A percentile compares a stretch with the other conserved stretches of the same genome.
These are phyloP conservation scores for Notothenia coriiceps DNA, from an alignment of 2,113 vertebrate species.

Conservation along the genomic window DNA sequence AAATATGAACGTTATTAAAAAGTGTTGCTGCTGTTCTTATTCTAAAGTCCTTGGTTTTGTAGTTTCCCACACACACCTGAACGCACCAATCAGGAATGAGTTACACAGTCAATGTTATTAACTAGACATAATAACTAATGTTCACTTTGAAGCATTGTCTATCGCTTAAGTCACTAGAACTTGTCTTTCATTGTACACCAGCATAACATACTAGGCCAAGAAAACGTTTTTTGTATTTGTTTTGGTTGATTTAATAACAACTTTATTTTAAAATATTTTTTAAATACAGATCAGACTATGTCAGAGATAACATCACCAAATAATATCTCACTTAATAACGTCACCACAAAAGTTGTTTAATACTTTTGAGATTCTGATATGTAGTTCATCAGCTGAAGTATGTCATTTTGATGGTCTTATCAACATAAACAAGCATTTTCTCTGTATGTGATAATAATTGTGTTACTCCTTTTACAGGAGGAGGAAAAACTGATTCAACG, in stretches of 20 bases:
- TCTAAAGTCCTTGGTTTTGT: background rate
- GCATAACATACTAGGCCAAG: background rate
- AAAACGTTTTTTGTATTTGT: background rate
- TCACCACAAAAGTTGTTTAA: too few species aligned
- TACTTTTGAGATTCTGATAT: background rate
- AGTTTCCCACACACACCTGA: background rate
- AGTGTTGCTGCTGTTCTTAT: background rate
- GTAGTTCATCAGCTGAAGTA: background rate
- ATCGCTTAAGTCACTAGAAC: background rate
- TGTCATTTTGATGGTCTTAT: background rate
- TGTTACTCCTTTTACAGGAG: conserved; percentile 83
- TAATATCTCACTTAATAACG: too few species aligned
- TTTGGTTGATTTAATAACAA: background rate
- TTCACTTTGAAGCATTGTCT: background rate
- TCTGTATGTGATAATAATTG: background rate
- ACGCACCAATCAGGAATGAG: background rate
- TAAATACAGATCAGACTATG: too few species aligned
- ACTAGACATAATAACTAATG: background rate
- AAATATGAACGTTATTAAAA: background rate
- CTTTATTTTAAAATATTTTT: too few species aligned
- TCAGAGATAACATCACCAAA: too few species aligned
- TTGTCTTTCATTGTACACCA: background rate
- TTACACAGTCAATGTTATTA: background rate
- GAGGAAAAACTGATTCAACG: conserved; percentile 96
- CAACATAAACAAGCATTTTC: background rate